Base-by-base conservation (phyloP, 2,888 invertebrate species). In the Torymus auratus region DNA sequence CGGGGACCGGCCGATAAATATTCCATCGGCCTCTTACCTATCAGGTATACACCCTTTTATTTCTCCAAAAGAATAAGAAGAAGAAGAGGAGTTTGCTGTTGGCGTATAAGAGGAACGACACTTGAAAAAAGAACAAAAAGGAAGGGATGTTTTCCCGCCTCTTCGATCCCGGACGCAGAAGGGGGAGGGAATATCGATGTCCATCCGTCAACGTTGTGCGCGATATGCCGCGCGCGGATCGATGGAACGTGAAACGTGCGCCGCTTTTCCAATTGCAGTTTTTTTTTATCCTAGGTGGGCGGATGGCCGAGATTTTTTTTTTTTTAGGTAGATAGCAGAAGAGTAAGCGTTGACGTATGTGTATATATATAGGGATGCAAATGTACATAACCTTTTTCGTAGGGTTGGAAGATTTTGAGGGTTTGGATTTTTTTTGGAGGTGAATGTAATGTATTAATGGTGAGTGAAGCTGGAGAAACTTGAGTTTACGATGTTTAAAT, bases 241-340 rank as follows among this genome's bases (percentile, higher is more conserved):
- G 62, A 76, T 76, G 56, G 62, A 69, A 62, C 50, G 68, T 13
- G 68, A 15, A 68, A 56, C 76, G 69, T 64, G 64, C 15, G 53
- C 55, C 14, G 67, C 67, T 58, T 68, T 60, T 23, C 67, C n/a
- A 58, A 75, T 75, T 58, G 69, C 68, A 17, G 58, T 76, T 76
- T 69, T n/a, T n/a, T n/a, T n/a, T n/a, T n/a, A 61, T 76, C 14
- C 69, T 5, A 2, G 1, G 0, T 4, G 28, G 28, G 28, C 3
- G 28, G 28, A 28, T 2, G 3, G 28, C 3, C 28, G 5, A 28
- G 28, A 28, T 28, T 28, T 1, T 28, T 28, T 28, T 20, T 23
- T 23, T 23, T 23, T 2, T 3, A 3, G 2, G 5, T 28, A 28
- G 28, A 28, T 28, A 28, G 28, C 28, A 28, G 20, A 20, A 20